phyloP scores from a whole-genome alignment of 2,113 vertebrate species.

The Polypterus senegalus region DNA sequence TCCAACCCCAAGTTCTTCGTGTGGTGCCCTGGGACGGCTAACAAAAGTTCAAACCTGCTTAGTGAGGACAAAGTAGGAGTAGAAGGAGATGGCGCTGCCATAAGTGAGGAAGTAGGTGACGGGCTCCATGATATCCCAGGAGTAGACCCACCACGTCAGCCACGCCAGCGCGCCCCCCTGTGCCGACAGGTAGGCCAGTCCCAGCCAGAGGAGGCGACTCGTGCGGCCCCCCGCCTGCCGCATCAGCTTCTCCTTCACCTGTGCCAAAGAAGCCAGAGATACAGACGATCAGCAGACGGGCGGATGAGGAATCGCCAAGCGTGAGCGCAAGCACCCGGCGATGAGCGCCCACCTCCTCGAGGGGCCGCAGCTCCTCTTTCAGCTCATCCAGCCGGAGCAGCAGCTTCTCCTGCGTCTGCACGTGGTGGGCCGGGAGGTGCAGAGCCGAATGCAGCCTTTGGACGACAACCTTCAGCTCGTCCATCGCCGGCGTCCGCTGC shows the following conservation, averaged over 20 bases:
- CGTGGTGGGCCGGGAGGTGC: conserved; percentile 60
- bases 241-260: conserved; percentile 63
- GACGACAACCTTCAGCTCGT: conserved; percentile 63
- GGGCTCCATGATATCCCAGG: conserved; percentile 93
- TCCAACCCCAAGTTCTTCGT: too few species aligned
- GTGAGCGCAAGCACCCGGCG: too few species aligned
- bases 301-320: neutral
- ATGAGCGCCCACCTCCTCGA: conserved; percentile 64
- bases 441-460: conserved; percentile 68
- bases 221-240: conserved; percentile 46
- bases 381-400: conserved; percentile 61
- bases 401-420: conserved; percentile 59
- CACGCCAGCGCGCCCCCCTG: conserved; percentile 83
- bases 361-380: conserved; percentile 61
- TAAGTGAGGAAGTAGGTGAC: conserved; percentile 90
- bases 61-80: conserved; percentile 78
- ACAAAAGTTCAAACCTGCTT: conserved; percentile 50
- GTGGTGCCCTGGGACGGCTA: too few species aligned
- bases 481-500: conserved; percentile 41
- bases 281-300: neutral
- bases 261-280: conserved; percentile 4
- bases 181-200: conserved; percentile 71
- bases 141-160: conserved; percentile 97
- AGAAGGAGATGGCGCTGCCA: conserved; percentile 72
- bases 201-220: conserved; percentile 59